phyloP scores from a whole-genome alignment of 30 jellyfish, hydroid and myxozoan genomes.

The Haliclystus octoradiatus region DNA sequence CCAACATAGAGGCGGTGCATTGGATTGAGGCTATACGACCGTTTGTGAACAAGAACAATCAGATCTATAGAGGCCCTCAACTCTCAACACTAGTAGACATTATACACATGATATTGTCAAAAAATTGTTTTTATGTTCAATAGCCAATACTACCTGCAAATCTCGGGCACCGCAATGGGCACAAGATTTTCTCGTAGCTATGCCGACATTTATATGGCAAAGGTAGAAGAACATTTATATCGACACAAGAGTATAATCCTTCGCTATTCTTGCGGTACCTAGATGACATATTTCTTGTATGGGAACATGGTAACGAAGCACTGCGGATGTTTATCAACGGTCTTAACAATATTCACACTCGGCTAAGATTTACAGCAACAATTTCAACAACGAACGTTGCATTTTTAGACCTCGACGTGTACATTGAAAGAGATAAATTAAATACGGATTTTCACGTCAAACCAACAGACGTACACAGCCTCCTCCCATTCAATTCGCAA shows the following conservation, averaged over 20 bases:
- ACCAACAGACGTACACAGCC: conserved; percentile 19
- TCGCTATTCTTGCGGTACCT: conserved; percentile 25
- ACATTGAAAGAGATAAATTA: conserved; percentile 15
- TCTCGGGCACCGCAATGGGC: conserved; percentile 41
- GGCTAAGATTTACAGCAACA: conserved; percentile 22
- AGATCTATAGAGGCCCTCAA: conserved; percentile 4
- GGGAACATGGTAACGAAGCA: background rate
- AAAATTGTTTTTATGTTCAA: conserved; percentile 11
- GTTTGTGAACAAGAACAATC: conserved; percentile 10
- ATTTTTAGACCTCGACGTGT: conserved; percentile 26
- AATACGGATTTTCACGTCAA: conserved; percentile 6
- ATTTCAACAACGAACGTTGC: conserved; percentile 7
- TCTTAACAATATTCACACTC: conserved; percentile 13
- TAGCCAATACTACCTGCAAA: conserved; percentile 16
- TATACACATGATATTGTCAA: conserved; percentile 11
- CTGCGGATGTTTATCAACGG: conserved; percentile 13
- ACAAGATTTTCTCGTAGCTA: conserved; percentile 30
- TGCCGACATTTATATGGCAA: conserved; percentile 33
- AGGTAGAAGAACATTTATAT: conserved; percentile 35
- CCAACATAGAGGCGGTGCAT: conserved; percentile 5
- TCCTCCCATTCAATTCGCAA: conserved; percentile 14
- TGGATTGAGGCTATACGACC: conserved; percentile 7
- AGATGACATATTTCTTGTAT: conserved; percentile 37
- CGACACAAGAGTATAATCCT: too few relatives aligned
- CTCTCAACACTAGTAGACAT: background rate